These are phyloP conservation scores for Drosophila virilis DNA, from an alignment of 1,140 invertebrate species.

Conservation along the genomic window DNA sequence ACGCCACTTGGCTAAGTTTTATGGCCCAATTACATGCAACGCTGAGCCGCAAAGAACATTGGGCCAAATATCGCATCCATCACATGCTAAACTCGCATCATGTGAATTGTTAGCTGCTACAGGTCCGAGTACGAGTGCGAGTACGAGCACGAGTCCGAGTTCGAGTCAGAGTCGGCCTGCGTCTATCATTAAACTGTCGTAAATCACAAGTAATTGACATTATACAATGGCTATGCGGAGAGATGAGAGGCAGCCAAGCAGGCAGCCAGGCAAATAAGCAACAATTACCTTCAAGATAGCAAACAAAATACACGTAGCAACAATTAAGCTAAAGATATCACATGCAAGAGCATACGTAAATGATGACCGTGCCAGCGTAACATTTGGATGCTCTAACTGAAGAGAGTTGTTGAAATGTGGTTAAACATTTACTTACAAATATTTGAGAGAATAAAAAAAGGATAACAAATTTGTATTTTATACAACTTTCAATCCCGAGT, in stretches of 20 bases:
- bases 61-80: conserved; percentile 57
- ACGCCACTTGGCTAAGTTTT: conserved; percentile 42
- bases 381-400: conserved; percentile 9
- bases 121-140: conserved; percentile 11
- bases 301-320: conserved; percentile 74
- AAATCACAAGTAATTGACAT: conserved; percentile 83
- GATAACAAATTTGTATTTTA: too few species aligned
- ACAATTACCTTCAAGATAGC: conserved; percentile 72
- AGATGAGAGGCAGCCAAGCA: conserved; percentile 5
- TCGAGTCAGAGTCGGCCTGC: conserved; percentile 37
- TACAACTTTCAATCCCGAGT: too few species aligned
- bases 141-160: conserved; percentile 22
- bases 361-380: conserved; percentile 10
- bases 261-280: conserved; percentile 68
- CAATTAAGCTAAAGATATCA: conserved; percentile 70
- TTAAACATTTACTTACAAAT: background rate
- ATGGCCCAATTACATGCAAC: conserved; percentile 78
- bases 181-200: conserved; percentile 81
- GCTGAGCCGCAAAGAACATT: conserved; percentile 69
- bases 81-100: conserved; percentile 47
- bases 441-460: too few species aligned
- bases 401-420: background rate
- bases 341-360: conserved; percentile 35
- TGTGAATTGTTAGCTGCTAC: conserved; percentile 35
- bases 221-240: conserved; percentile 65